Base-by-base conservation (phyloP, 2,113 vertebrate genomes). In the Campylomormyrus tamandua region DNA sequence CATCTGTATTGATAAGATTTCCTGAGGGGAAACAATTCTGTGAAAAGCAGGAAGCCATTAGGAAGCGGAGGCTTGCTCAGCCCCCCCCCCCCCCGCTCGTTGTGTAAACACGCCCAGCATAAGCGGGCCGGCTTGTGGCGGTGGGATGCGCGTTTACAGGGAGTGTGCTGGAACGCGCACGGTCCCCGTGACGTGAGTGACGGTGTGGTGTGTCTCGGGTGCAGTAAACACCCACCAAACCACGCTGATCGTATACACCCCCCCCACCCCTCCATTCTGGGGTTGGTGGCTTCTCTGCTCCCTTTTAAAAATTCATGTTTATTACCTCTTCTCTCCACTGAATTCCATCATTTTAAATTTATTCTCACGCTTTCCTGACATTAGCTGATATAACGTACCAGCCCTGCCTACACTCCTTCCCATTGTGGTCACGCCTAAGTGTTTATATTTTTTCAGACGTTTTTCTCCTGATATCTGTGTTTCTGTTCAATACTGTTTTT, bases 11-110 rank as follows among this genome's bases (percentile, higher is more conserved):
- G 92, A 94, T 95, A 93, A 92, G 91, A 93, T 94, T 95, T 95
- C 95, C 95, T 95, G 94, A 95, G 92, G 93, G 94, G 94, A 96
- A 95, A 94, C 93, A 94, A 95, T 95, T 92, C 93, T 94, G 94
- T 94, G 95, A 96, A 95, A 95, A 94, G 92, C 95, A 95, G 95
- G 95, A 96, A 96, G 93, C 92, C 94, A 95, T 96, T 96, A 95
- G 95, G 92, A 95, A 95, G 94, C 93, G 90, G 90, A 91, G 93
- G 94, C 92, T 70, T 70, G 93, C 56, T 8, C 56, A 21, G 21
- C 94, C 91, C 5, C 91, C 6, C 91, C 5, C 91, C 6, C 91
- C 93, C 94, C 90, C 94, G 90, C 91, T 92, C 91, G 91, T 93
- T 95, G 94, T 94, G 94, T 94, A 96, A 95, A 96, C 93, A 95